Evolutionary conservation across 1,140 invertebrate genomes (phyloP), one percentile per base, ranked within the genome.

Genomic region (Pogonus chalceus): DNA sequence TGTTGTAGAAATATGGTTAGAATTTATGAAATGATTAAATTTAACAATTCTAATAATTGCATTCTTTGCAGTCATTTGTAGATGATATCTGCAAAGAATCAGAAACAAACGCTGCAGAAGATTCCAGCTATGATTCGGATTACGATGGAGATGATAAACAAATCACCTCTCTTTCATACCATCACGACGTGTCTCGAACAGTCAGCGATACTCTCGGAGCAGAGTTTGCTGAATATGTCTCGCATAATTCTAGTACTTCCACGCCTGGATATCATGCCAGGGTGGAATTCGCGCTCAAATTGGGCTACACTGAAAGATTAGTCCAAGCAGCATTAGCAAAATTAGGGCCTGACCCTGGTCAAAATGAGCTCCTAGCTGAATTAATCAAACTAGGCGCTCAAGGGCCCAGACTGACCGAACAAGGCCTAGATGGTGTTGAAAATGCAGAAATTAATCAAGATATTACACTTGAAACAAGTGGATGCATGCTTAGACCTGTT

Each of bases 231-330:
- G 88, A 92, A 63, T 90, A 90, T 62, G 84, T 89, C 50, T 85
- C 79, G 26, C 68, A 73, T 22, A 67, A 70, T 3, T 65, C 65
- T 20, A 55, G 62, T 20, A 63, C 62, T 53, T 55, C 70, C 62
- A 56, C 69, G 56, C 58, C 62, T 65, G 75, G 73, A 22, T 77
- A 78, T 54, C 73, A 69, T 21, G 71, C 70, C 49, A 56, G 10
- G 52, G 77, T 92, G 2, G 87, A 91, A 66, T 91, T 91, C 63
- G 89, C 85, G 0, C 71, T 91, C 23, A 95, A 94, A 71, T 73
- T 96, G 37, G 94, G 94, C 10, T 97, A 96, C 70, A 88, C 88
- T 0, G 92, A 97, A 61, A 72, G 77, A 23, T 77, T 92, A 51
- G 88, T 96, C 0, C 84, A 89, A 59, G 81, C 83, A 0, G 93